phyloP scores from a whole-genome alignment of 2,888 invertebrate genomes.

The Sericinus montela region DNA sequence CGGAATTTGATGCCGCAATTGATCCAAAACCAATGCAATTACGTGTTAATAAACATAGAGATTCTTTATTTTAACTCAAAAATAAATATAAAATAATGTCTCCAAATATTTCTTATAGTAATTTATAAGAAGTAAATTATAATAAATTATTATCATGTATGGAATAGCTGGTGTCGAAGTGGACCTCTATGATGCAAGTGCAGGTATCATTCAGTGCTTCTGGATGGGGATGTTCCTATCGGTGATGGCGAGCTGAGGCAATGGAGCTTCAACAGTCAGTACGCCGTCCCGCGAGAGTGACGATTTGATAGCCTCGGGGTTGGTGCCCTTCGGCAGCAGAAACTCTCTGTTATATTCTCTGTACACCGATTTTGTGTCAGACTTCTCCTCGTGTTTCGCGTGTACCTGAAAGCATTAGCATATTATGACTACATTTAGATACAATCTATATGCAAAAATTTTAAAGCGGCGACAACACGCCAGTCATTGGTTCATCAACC shows the following conservation, averaged over 20 bases:
- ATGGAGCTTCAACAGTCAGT: conserved; percentile 96
- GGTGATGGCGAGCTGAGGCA: conserved; percentile 90
- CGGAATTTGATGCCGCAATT: conserved; percentile 42
- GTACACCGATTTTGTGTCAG: conserved; percentile 97
- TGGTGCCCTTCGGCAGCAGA: conserved; percentile 96
- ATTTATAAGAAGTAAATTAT: conserved; percentile 61
- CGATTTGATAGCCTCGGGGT: conserved; percentile 97
- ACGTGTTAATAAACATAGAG: conserved; percentile 55
- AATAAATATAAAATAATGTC: conserved; percentile 61
- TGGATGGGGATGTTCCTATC: conserved; percentile 92
- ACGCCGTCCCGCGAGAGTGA: conserved; percentile 98
- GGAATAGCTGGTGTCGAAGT: conserved; percentile 68
- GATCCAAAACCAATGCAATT: conserved; percentile 40
- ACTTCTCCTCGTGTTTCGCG: conserved; percentile 98
- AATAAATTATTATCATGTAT: conserved; percentile 76
- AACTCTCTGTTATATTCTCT: conserved; percentile 99
- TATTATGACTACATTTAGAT: conserved; percentile 24
- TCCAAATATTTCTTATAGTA: conserved; percentile 64
- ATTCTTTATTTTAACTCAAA: conserved; percentile 65
- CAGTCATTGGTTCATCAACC: conserved; percentile 37
- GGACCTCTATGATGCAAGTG: conserved; percentile 36
- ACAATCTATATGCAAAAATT: conserved; percentile 22
- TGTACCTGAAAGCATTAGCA: conserved; percentile 85
- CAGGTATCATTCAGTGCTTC: conserved; percentile 67
- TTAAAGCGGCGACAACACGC: conserved; percentile 1